A percentile compares a stretch with the other conserved stretches of the same genome.
These are phyloP conservation scores for Toxostoma redivivum DNA, from an alignment of 2,113 vertebrate species.

Conservation along the genomic window DNA sequence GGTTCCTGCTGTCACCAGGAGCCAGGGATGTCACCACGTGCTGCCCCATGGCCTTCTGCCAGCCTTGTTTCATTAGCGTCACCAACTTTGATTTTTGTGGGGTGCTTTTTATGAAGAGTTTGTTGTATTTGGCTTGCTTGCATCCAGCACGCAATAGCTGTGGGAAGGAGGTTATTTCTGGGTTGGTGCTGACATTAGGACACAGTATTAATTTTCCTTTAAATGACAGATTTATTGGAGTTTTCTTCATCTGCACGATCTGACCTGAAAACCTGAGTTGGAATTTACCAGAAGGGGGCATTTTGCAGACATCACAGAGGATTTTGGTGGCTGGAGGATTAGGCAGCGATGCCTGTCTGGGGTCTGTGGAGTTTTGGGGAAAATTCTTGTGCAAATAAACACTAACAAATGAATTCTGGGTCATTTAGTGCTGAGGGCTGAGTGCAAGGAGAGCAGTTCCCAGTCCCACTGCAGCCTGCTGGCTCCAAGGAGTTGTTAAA, in stretches of 20 bases:
- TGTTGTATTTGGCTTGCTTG: not conserved
- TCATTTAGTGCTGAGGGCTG: not conserved
- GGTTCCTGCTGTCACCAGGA: not conserved
- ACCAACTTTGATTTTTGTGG: not conserved
- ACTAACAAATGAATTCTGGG: not conserved
- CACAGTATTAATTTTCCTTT: not conserved
- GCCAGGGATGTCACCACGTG: not conserved
- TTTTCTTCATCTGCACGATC: not conserved
- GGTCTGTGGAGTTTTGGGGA: not conserved
- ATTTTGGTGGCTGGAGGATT: not conserved
- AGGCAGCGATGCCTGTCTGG: fast-evolving
- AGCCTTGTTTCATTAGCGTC: not conserved
- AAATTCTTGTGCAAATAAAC: not conserved
- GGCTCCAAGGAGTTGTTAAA: not conserved
- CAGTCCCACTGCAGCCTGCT: not conserved
- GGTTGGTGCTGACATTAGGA: not conserved
- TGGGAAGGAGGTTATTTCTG: not conserved
- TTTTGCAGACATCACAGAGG: not conserved
- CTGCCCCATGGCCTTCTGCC: not conserved
- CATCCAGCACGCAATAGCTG: fast-evolving
- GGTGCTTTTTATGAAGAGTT: not conserved
- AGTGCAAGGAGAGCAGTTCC: not conserved
- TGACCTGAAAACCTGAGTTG: not conserved
- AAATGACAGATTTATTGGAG: not conserved
- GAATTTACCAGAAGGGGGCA: slow-evolving; percentile 37